Base-by-base conservation (phyloP, 2,888 invertebrate species). In the Cheiracanthium punctorium region DNA sequence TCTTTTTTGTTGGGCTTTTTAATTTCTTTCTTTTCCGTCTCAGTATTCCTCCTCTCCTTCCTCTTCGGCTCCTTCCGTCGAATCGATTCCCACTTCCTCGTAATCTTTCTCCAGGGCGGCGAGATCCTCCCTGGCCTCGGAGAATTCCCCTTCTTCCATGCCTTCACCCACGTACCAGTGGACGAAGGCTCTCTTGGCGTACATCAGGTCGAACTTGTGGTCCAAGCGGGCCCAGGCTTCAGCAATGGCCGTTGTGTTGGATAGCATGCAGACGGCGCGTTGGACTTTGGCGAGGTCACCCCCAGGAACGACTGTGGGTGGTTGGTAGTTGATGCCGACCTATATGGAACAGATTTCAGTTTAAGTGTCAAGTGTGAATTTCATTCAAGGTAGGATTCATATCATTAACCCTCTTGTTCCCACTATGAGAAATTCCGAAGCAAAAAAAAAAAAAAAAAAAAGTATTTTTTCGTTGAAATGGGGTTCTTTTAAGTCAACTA, bases 241-340 rank as follows among this genome's bases (percentile, higher is more conserved):
- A 17, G 95, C 95, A 90, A 97, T 96, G 89, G 97, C 96, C 17
- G 97, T 98, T 4, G 97, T 97, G 92, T 98, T 98, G 91, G 93
- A 93, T 89, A 94, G 91, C 93, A 94, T 94, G 92, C 94, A 94
- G 48, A 94, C 93, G 58, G 94, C 93, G 76, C 94, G 92, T 89
- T 93, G 90, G 7, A 93, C 92, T 89, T 92, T 93, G 79, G 93
- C 93, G 82, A 91, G 75, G 92, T 92, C 91, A 7, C 91, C 91
- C 30, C 91, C 91, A 20, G 93, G 93, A 4, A 93, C 92, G 30
- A 92, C 92, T 41, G 93, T 93, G 41, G 93, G 93, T 20, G 91
- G 91, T 89, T 93, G 97, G 93, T 97, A 97, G 94, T 97, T 98
- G 93, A 96, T 96, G 89, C 96, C 96, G 73, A 94, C 93, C 91